These are phyloP conservation scores for Diachasma alloeum DNA, from an alignment of 1,140 invertebrate genomes.

Conservation along the genomic window DNA sequence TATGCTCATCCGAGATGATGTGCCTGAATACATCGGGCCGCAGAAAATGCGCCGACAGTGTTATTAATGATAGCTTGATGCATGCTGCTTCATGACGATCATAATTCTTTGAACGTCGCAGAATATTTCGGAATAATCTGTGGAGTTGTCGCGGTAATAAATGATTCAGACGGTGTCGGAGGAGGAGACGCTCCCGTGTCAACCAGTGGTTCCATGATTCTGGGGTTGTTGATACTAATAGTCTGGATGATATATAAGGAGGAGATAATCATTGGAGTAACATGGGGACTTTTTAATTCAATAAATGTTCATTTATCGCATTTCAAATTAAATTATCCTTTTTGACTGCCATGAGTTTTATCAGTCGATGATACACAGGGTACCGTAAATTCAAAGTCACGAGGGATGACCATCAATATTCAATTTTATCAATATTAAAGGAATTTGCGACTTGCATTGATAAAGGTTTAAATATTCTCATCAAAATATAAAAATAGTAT, in stretches of 20 bases:
- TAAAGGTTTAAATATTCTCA: too few relatives aligned
- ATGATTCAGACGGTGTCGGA: conserved; percentile 49
- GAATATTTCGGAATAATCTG: conserved; percentile 50
- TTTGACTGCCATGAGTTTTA: too few relatives aligned
- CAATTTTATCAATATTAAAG: too few relatives aligned
- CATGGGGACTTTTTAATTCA: not conserved
- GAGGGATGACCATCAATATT: too few relatives aligned
- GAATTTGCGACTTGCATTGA: too few relatives aligned
- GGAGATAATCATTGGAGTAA: conserved; percentile 8
- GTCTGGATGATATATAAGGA: conserved; percentile 38
- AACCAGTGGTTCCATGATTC: conserved; percentile 53
- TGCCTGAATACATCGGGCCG: conserved; percentile 48
- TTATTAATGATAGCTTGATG: conserved; percentile 40
- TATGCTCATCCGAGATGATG: conserved; percentile 42
- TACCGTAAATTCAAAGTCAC: too few relatives aligned
- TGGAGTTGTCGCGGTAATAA: conserved; percentile 48
- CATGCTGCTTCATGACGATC: conserved; percentile 24
- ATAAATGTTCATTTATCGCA: too few relatives aligned
- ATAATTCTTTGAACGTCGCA: conserved; percentile 37
- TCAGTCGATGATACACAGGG: too few relatives aligned
- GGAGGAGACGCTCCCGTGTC: conserved; percentile 48
- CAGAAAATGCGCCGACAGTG: conserved; percentile 44
- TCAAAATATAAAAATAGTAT: too few relatives aligned
- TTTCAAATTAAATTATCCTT: too few relatives aligned
- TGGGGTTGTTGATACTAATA: conserved; percentile 46